Conservation (phyloP, 1,140 invertebrate species). For the Solenopsis invicta region DNA sequence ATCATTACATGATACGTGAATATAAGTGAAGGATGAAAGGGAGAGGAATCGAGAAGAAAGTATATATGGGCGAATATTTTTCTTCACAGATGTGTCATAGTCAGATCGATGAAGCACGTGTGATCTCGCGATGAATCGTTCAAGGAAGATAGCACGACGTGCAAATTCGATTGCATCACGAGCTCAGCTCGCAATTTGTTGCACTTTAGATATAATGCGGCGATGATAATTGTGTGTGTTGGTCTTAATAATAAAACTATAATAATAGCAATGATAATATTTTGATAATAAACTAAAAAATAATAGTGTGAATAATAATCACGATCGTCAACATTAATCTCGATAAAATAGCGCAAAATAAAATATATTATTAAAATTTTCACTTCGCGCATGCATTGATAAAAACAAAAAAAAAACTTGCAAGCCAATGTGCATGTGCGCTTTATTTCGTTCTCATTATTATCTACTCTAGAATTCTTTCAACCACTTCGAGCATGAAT, state of each 20-base stretch:
- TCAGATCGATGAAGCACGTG: conserved; percentile 39
- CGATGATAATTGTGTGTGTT: conserved; percentile 60
- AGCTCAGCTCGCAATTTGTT: conserved; percentile 34
- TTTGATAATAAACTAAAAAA: conserved; percentile 61
- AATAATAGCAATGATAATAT: conserved; percentile 66
- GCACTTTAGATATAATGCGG: conserved; percentile 21
- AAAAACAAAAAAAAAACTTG: conserved; percentile 64
- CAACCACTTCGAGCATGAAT: conserved; percentile 62
- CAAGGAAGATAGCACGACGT: conserved; percentile 32
- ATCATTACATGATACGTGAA: conserved; percentile 62
- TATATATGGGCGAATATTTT: conserved; percentile 11
- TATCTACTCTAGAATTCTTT: not conserved
- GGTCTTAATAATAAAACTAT: conserved; percentile 61
- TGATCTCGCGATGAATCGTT: conserved; percentile 24
- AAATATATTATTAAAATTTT: conserved; percentile 66
- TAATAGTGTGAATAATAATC: conserved; percentile 47
- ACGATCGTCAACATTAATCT: conserved; percentile 60
- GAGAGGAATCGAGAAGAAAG: conserved; percentile 27
- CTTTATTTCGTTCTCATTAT: conserved; percentile 36
- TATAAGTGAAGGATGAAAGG: conserved; percentile 21
- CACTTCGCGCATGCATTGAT: conserved; percentile 65
- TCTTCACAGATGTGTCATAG: conserved; percentile 10
- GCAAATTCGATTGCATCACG: conserved; percentile 29
- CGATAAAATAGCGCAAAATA: conserved; percentile 73
- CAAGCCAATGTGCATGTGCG: conserved; percentile 22